phyloP scores from a whole-genome alignment of 1,140 invertebrate genomes.

The Drosophila persimilis region DNA sequence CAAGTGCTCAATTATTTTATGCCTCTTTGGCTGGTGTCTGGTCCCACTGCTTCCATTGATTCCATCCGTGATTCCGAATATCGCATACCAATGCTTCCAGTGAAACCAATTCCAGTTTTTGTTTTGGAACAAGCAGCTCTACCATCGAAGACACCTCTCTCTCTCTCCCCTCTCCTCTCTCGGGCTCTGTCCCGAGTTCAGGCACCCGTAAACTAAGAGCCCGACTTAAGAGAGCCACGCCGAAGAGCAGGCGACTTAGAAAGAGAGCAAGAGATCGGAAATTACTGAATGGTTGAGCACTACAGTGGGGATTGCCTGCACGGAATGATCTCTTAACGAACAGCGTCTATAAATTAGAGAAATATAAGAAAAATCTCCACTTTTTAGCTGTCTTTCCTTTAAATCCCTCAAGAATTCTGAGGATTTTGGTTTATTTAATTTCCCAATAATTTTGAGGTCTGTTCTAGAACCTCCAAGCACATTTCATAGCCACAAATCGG shows the following conservation, averaged over 20 bases:
- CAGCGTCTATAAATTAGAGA: no score
- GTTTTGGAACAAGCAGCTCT: slow-evolving; percentile 57
- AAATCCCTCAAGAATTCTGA: no score
- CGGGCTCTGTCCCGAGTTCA: slow-evolving; percentile 38
- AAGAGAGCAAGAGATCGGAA: no score
- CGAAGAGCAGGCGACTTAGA: no score
- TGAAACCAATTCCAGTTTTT: slow-evolving; percentile 77
- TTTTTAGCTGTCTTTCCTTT: no score
- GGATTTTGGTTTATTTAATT: no score
- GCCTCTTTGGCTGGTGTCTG: slow-evolving; percentile 46
- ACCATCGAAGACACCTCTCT: slow-evolving; percentile 21
- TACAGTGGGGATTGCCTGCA: no score
- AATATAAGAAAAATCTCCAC: no score
- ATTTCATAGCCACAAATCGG: slow-evolving; percentile 8
- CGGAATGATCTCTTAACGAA: no score
- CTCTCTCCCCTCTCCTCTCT: slow-evolving; percentile 6
- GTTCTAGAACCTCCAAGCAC: no score
- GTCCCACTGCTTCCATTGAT: slow-evolving; percentile 67
- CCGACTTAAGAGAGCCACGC: slow-evolving; percentile 16
- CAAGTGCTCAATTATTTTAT: slow-evolving; percentile 79
- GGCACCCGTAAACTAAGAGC: slow-evolving; percentile 67
- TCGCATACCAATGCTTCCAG: slow-evolving; percentile 77
- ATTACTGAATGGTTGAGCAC: no score
- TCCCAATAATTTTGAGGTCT: no score
- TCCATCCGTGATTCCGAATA: slow-evolving; percentile 76